phyloP scores from a whole-genome alignment of 2,113 vertebrate genomes.

The Thalassarche chlororhynchos region DNA sequence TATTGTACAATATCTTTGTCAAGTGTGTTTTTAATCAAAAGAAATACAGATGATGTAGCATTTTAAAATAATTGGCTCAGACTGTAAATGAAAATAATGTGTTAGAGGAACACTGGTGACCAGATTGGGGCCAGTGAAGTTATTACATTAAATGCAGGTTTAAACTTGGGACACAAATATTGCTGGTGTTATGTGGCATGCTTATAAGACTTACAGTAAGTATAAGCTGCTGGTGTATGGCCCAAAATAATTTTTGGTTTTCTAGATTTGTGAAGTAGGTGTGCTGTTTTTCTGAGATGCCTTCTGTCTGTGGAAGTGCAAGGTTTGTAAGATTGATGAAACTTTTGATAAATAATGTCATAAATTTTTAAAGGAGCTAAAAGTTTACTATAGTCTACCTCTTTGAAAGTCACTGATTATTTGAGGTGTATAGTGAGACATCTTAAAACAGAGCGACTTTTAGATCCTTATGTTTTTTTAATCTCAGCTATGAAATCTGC shows the following conservation, averaged over 20 bases:
- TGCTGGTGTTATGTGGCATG: background rate
- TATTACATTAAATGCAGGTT: background rate
- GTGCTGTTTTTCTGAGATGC: background rate
- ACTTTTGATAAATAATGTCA: background rate
- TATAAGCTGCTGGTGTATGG: background rate
- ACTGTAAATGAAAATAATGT: background rate
- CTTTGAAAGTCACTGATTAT: background rate
- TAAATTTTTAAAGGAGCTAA: background rate
- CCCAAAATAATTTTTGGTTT: background rate
- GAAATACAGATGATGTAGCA: background rate
- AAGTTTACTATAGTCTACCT: background rate
- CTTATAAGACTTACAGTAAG: background rate
- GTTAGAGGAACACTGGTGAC: background rate
- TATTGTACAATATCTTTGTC: constrained; percentile 77
- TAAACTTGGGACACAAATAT: background rate
- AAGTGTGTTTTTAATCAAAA: constrained; percentile 73
- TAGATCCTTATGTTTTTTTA: background rate
- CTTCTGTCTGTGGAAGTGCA: background rate
- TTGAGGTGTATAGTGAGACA: background rate
- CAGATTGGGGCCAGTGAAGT: background rate
- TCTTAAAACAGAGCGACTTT: background rate
- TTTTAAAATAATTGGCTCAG: background rate
- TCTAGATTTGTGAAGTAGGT: background rate
- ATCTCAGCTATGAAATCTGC: background rate
- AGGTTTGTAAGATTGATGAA: background rate